A percentile compares a stretch with the other conserved stretches of the same genome.
Evolutionary conservation across 2,113 vertebrate species (phyloP).

Genomic region (Upupa epops): DNA sequence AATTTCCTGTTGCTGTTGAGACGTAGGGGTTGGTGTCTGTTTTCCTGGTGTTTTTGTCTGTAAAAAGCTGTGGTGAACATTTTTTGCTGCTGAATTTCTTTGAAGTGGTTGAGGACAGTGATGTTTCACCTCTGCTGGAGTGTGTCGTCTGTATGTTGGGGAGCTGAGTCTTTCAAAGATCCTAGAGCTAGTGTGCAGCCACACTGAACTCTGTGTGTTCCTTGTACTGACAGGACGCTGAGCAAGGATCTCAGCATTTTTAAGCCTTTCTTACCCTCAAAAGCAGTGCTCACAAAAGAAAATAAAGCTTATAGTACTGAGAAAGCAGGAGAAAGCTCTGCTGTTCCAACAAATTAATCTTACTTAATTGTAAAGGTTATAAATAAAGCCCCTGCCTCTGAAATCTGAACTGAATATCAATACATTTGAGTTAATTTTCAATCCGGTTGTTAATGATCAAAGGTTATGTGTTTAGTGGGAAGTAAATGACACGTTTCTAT

Average conservation of each 20-base stretch:
- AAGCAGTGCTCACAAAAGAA: neutral
- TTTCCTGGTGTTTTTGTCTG: neutral
- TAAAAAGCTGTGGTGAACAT: constrained; percentile 3
- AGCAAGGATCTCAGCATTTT: constrained; percentile 20
- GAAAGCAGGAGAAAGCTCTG: neutral
- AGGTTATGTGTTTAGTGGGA: neutral
- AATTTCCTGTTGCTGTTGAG: neutral
- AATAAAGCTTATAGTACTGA: neutral
- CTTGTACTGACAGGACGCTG: neutral
- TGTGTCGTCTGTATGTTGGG: neutral
- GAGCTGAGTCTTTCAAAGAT: neutral
- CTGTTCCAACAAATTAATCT: neutral
- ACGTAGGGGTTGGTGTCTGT: neutral
- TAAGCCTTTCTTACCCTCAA: constrained; percentile 15
- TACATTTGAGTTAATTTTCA: neutral
- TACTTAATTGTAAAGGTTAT: constrained; percentile 10
- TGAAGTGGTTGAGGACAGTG: constrained; percentile 7
- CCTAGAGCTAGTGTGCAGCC: neutral
- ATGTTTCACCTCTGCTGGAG: neutral
- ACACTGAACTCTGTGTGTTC: neutral
- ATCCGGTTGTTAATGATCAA: neutral
- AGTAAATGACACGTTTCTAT: neutral
- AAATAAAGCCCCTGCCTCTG: neutral
- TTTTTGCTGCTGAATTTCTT: neutral
- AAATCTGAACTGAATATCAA: neutral